Evolutionary conservation across 2,888 invertebrate species (phyloP).

Genomic region (Synergus japonicus): DNA sequence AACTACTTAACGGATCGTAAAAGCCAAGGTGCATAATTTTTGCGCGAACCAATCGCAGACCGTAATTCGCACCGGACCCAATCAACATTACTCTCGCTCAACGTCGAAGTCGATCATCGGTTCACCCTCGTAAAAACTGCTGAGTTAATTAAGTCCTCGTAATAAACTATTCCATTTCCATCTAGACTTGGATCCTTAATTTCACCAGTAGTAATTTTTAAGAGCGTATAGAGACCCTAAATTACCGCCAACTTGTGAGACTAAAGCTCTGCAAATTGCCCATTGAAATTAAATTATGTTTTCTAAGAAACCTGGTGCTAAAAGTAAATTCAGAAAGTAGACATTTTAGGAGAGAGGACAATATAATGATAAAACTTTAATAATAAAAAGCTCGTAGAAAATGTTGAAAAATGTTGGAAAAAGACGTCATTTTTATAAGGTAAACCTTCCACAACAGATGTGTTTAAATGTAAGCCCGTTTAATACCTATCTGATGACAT

Average conservation of each 20-base stretch:
- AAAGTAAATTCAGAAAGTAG: background rate
- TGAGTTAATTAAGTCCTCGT: conserved; percentile 55
- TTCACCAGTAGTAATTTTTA: conserved; percentile 27
- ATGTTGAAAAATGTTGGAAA: background rate
- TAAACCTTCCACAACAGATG: background rate
- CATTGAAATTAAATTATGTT: background rate
- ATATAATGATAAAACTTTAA: background rate
- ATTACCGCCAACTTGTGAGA: background rate
- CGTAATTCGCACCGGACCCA: conserved; percentile 54
- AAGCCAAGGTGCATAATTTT: conserved; percentile 54
- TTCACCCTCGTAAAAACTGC: conserved; percentile 55
- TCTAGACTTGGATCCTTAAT: conserved; percentile 26
- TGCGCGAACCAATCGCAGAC: conserved; percentile 50
- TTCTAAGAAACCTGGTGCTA: background rate
- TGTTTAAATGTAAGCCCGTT: conserved; percentile 16
- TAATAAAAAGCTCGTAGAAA: background rate
- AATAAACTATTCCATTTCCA: conserved; percentile 49
- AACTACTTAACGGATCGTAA: conserved; percentile 69
- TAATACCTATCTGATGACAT: conserved; percentile 17
- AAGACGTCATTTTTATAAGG: background rate
- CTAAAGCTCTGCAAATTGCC: background rate
- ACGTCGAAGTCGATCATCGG: conserved; percentile 53
- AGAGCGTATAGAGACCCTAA: background rate
- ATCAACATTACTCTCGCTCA: conserved; percentile 57
- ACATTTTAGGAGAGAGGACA: background rate